Evolutionary conservation across 2,888 invertebrate species (phyloP), one percentile per base, ranked within the genome.

Genomic region (Dione vanillae): DNA sequence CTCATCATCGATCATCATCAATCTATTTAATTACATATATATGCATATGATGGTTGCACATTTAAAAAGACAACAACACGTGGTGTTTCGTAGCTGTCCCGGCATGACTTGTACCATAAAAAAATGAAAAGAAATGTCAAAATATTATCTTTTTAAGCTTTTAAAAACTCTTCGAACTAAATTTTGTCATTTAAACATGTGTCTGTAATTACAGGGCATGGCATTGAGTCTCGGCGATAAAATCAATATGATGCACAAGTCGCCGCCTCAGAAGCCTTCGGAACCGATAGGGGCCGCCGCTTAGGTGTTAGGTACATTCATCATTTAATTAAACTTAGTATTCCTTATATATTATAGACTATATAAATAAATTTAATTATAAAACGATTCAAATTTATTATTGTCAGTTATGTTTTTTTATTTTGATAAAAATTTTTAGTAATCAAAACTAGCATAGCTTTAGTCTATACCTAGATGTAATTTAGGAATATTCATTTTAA

Each of bases 201-300:
- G 27, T 35, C 10, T 14, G 14, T 45, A 10, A 10, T 65, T 65
- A 16, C 92, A 98, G 97, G 99, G 99, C 73, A 99, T 99, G 99
- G 99, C 99, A 6, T 94, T 99, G 20, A 98, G 99, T 82, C 95
- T 99, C 80, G 99, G 99, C 52, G 99, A 99, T 89, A 99, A 99
- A 93, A 99, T 99, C 82, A 99, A 98, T 93, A 95, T 96, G 88
- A 97, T 97, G 79, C 98, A 98, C 87, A 98, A 97, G 85, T 92
- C 94, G 11, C 90, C 94, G 35, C 91, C 93, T 71, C 94, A 83
- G 78, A 94, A 94, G 74, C 86, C 67, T 58, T 40, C 73, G 74
- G 52, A 61, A 74, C 76, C 80, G 73, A 70, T 76, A n/a, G n/a
- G 43, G 79, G 73, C 86, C 47, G 91, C 91, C 75, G 89, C 90